Evolutionary conservation across 2,888 invertebrate species (phyloP).

Genomic region (Tupiocoris notatus): DNA sequence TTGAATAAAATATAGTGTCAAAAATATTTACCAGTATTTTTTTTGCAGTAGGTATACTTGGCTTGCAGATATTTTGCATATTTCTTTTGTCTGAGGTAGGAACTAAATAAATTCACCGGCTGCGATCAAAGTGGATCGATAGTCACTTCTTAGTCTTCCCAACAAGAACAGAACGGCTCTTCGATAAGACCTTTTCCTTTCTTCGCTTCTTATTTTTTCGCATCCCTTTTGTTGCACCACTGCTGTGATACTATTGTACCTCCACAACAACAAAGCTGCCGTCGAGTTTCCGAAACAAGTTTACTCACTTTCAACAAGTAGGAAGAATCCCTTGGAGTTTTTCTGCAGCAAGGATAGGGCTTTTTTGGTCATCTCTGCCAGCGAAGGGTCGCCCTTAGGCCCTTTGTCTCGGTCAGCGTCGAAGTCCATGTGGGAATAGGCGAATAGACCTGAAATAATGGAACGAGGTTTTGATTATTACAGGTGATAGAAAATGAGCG

Average conservation of each 20-base stretch:
- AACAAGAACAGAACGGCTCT: too few species aligned
- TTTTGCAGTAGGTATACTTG: too few species aligned
- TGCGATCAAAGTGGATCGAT: too few species aligned
- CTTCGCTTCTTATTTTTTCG: neutral
- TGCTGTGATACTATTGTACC: neutral
- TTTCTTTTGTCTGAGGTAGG: too few species aligned
- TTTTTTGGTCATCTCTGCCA: constrained; percentile 73
- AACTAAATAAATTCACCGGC: too few species aligned
- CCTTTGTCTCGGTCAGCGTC: constrained; percentile 70
- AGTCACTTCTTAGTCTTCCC: too few species aligned
- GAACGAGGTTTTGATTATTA: too few species aligned
- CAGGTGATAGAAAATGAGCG: too few species aligned
- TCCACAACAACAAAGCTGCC: neutral
- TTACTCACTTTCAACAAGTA: constrained; percentile 69
- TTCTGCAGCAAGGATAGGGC: constrained; percentile 69
- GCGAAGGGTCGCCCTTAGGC: constrained; percentile 68
- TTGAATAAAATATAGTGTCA: too few species aligned
- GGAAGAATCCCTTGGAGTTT: constrained; percentile 72
- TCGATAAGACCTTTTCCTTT: neutral
- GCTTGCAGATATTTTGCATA: too few species aligned
- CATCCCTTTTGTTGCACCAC: neutral
- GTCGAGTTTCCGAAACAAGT: constrained; percentile 4
- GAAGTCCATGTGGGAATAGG: constrained; percentile 77
- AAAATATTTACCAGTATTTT: too few species aligned
- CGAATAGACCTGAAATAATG: constrained; percentile 64